Evolutionary conservation across 92 coral and sea anemone genomes (phyloP).

Genomic region (Scolanthus callimorphus): DNA sequence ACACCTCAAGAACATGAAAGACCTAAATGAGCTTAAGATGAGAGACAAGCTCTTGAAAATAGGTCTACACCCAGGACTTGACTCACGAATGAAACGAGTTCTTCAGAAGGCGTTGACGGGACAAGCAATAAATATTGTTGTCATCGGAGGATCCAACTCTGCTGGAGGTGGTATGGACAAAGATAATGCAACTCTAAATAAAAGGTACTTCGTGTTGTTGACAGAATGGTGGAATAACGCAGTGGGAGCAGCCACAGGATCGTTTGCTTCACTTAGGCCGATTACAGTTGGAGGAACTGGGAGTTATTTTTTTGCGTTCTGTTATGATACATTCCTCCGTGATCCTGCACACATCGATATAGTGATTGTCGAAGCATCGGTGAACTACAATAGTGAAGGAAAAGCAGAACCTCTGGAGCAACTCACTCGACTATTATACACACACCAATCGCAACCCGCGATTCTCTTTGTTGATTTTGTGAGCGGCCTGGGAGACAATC

Average conservation of each 20-base stretch:
- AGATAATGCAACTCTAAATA: slow-evolving; percentile 14
- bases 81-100: neutral
- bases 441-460: slow-evolving; percentile 54
- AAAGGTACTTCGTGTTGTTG: slow-evolving; percentile 45
- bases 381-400: slow-evolving; percentile 44
- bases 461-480: slow-evolving; percentile 64
- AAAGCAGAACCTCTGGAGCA: slow-evolving; percentile 73
- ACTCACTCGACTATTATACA: slow-evolving; percentile 57
- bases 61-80: neutral
- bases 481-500: slow-evolving; percentile 49
- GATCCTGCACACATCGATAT: slow-evolving; percentile 40
- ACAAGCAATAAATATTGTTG: slow-evolving; percentile 37
- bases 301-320: slow-evolving; percentile 66
- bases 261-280: slow-evolving; percentile 12
- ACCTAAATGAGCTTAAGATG: no score
- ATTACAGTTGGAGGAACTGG: slow-evolving; percentile 75
- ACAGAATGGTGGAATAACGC: slow-evolving; percentile 70
- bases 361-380: slow-evolving; percentile 66
- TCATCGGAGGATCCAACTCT: slow-evolving; percentile 79
- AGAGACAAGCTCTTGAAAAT: no score
- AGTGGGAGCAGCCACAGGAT: slow-evolving; percentile 29
- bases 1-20: no score
- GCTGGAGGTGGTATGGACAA: slow-evolving; percentile 80
- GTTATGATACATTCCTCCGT: slow-evolving; percentile 64
- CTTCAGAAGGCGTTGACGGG: slow-evolving; percentile 54